Conservation (phyloP, 1,140 invertebrate species). For the Sycophila sp. region DNA sequence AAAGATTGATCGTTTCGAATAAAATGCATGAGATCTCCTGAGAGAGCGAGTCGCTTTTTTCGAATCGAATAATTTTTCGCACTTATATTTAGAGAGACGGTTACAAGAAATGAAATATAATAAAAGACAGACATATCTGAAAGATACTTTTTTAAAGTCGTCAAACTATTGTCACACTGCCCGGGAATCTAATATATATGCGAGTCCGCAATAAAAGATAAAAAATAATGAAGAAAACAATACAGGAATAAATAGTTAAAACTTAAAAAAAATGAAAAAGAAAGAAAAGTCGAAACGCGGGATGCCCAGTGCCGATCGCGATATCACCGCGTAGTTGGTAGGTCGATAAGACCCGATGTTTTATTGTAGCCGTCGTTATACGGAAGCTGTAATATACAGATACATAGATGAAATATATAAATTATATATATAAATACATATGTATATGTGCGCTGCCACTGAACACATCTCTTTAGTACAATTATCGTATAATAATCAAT, state of each 20-base stretch:
- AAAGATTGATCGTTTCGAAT: too few relatives aligned
- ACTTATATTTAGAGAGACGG: too few relatives aligned
- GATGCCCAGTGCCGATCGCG: conserved; percentile 18
- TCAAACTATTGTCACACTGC: conserved; percentile 22
- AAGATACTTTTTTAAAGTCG: conserved; percentile 10
- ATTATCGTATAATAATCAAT: conserved; percentile 57
- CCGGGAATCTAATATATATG: not conserved
- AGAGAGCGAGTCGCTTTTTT: too few relatives aligned
- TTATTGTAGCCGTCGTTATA: conserved; percentile 53
- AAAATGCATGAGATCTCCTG: too few relatives aligned
- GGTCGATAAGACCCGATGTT: conserved; percentile 52
- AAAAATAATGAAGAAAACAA: not conserved
- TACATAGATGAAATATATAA: conserved; percentile 43
- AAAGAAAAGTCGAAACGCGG: conserved; percentile 24
- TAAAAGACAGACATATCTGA: conserved; percentile 26
- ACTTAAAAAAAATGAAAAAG: conserved; percentile 10
- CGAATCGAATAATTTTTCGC: too few relatives aligned
- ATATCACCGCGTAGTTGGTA: conserved; percentile 27
- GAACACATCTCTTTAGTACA: conserved; percentile 66
- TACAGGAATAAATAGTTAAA: not conserved
- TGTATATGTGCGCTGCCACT: conserved; percentile 63
- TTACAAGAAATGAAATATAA: conserved; percentile 6
- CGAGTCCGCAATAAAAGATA: not conserved
- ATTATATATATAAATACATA: conserved; percentile 45
- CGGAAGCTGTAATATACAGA: conserved; percentile 44